Evolutionary conservation across 2,113 vertebrate genomes (phyloP), one percentile per base, ranked within the genome.

Genomic region (Ophthalmolycus amberensis): DNA sequence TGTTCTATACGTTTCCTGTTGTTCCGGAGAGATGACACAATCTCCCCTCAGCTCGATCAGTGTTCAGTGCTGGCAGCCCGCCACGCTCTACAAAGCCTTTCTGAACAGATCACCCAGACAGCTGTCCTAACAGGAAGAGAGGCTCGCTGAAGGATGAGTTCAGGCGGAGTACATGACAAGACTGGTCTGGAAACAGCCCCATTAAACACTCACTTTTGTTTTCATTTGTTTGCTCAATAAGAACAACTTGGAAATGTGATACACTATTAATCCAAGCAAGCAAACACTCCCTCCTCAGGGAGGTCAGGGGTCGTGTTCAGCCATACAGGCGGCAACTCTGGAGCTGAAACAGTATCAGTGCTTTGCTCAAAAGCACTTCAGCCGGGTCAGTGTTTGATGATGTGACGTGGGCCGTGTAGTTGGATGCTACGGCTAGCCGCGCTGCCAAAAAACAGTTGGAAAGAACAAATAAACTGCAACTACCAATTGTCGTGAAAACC

Each of bases 61-160:
- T 65, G 56, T n/a, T 72, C 59, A 7, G 44, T 22, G 38, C 62
- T 81, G 85, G 64, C 86, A 52, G 20, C 25, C 27, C 0, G 68
- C 69, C 78, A 52, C 54, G 22, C 29, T 87, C 68, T 67, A 75
- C 71, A 77, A 74, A 80, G 71, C n/a, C 67, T 67, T 78, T 70
- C 59, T 69, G 58, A 67, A 67, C 32, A 71, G 62, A 83, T 87
- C 80, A 48, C 54, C 18, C 50, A 77, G 73, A 81, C 89, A 81
- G 89, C 86, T 91, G 84, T 70, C 71, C 76, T 87, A 85, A 89
- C 88, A 86, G 85, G 75, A 88, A 88, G 64, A 83, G 44, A 79
- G 75, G 67, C 52, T 40, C 34, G 34, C 40, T 83, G 76, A 79
- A 63, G 56, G 83, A 85, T 46, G 71, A 54, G 77, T 83, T 90